A percentile compares a stretch with the other conserved stretches of the same genome.
Evolutionary conservation across 2,113 vertebrate genomes (phyloP).

Genomic region (cat (Felis catus)): DNA sequence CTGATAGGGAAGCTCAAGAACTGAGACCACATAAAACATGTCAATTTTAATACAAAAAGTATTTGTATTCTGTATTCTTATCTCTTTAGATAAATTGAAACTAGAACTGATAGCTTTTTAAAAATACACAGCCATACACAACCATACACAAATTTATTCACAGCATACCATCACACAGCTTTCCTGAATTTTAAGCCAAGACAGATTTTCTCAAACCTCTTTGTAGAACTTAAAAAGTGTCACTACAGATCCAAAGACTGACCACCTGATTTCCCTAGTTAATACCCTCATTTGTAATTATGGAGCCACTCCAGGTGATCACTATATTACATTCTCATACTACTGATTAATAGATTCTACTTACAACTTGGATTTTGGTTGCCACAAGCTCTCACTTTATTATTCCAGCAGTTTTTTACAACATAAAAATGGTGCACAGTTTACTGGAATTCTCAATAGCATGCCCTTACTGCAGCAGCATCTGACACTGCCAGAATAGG

Average conservation of each 20-base stretch:
- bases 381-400: background rate
- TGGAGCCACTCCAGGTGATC: background rate
- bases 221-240: background rate
- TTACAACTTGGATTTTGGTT: background rate
- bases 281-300: background rate
- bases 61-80: background rate
- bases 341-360: background rate
- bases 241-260: background rate
- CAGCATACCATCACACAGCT: background rate
- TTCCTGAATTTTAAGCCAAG: background rate
- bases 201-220: background rate
- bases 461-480: background rate
- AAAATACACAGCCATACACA: background rate
- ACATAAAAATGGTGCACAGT: background rate
- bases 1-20: background rate
- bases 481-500: background rate
- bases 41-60: background rate
- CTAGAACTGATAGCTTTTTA: background rate
- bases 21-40: background rate
- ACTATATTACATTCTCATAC: background rate
- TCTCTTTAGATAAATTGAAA: background rate
- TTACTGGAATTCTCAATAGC: background rate
- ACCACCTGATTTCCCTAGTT: background rate
- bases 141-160: background rate
- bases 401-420: background rate